phyloP scores from a whole-genome alignment of 1,140 invertebrate genomes.

The Gryon sp. region DNA sequence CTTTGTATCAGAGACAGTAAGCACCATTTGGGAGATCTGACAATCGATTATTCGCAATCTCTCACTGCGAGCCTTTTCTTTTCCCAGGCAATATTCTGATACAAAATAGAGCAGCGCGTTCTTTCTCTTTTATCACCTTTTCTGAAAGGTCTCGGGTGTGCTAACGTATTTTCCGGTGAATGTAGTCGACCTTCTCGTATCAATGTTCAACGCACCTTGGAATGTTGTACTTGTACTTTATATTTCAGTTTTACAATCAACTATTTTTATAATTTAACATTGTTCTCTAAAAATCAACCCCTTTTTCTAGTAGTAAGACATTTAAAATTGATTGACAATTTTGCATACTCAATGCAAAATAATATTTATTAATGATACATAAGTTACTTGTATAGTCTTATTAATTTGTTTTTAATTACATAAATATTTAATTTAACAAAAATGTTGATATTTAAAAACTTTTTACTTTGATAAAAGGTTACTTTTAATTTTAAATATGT shows the following conservation, averaged over 20 bases:
- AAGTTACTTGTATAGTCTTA: no score
- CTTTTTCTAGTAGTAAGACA: no score
- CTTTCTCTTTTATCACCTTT: constrained; percentile 60
- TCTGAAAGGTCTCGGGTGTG: constrained; percentile 42
- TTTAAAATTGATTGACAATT: no score
- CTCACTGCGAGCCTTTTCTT: constrained; percentile 31
- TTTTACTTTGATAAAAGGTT: no score
- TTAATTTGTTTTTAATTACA: no score
- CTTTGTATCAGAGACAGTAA: constrained; percentile 4
- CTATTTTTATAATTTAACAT: not conserved
- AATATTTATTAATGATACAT: no score
- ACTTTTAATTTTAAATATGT: no score
- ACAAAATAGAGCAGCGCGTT: constrained; percentile 44
- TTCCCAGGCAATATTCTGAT: constrained; percentile 28
- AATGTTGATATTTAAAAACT: no score
- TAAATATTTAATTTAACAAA: no score
- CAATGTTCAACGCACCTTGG: constrained; percentile 20
- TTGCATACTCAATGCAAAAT: no score
- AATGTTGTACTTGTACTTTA: constrained; percentile 29
- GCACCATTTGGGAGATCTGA: not conserved
- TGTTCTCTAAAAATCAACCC: not conserved
- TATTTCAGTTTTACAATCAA: not conserved
- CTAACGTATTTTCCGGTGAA: constrained; percentile 66
- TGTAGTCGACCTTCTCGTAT: constrained; percentile 72
- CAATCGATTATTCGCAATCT: constrained; percentile 50